Conservation (phyloP, 2,113 vertebrate genomes). For the Anhinga anhinga region DNA sequence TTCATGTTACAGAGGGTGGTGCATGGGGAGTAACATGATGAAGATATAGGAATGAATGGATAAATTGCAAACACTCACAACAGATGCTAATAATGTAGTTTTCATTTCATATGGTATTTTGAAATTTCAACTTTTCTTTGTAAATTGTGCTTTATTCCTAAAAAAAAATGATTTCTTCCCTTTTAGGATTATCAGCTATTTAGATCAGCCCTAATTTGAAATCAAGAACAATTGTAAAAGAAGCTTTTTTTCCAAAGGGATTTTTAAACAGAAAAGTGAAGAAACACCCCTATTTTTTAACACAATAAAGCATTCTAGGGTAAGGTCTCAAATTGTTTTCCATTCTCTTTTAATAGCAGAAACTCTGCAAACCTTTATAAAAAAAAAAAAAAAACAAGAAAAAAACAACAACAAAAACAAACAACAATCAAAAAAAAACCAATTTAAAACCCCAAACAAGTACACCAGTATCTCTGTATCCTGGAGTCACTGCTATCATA, state of each 20-base stretch:
- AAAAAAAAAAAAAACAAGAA: neutral
- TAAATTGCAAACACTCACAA: neutral
- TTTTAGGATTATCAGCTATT: neutral
- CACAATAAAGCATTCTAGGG: neutral
- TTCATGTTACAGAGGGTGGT: neutral
- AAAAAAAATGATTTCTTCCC: neutral
- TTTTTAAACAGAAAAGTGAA: neutral
- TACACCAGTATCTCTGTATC: neutral
- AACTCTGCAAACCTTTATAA: neutral
- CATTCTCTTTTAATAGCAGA: neutral
- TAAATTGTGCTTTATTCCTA: neutral
- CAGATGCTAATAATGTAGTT: neutral
- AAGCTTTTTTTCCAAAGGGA: fast-evolving
- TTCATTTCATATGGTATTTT: neutral
- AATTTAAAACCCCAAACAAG: too few relatives aligned
- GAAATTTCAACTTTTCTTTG: neutral
- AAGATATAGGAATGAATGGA: neutral
- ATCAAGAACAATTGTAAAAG: neutral
- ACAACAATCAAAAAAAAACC: neutral
- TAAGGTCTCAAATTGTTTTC: neutral
- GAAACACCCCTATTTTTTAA: neutral
- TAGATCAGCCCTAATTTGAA: neutral
- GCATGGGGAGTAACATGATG: fast-evolving
- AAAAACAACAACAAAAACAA: fast-evolving
- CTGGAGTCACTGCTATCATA: neutral